Base-by-base conservation (phyloP, 2,797 vertebrate genomes). In the Cetoscarus ocellatus region DNA sequence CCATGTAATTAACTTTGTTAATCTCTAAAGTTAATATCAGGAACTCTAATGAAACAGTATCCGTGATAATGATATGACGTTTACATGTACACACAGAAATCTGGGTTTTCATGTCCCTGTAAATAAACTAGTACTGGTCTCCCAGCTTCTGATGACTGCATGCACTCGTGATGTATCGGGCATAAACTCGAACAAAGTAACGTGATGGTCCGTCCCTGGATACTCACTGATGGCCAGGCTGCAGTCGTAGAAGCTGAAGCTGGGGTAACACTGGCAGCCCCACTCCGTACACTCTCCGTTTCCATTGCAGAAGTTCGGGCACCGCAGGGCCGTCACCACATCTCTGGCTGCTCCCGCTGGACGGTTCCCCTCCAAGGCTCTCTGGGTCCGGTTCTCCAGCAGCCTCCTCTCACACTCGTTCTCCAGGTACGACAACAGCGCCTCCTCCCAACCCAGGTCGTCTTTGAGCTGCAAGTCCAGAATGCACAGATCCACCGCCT, bases 401-500 rank as follows among this genome's bases (percentile, higher is more conserved):
- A 95, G 77, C 78, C 84, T 91, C 49, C 94, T 89, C 89, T 96
- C 95, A 13, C 95, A 96, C 67, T 96, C 94, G 0, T 96, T 97
- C 83, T 96, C 95, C 83, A 96, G 83, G 73, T 95, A 94, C 0
- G 94, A 85, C 58, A 86, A 50, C 75, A 94, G 80, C 0, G 86
- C 90, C 38, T 88, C 88, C 58, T 84, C 93, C 95, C 93, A 94
- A 17, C 72, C 81, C 79, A 93, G 68, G 0, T 94, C 93, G 17
- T 96, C 94, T 84, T 96, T 96, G 39, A 95, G 88, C 80, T 95
- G 93, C 79, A 95, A 86, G 80, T 95, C 95, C 82, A 91, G 73
- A 42, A 96, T 78, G 74, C 94, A 94, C 15, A 95, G 92, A 43
- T 91, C 78, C 18, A 95, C 93, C 0, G 92, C 84, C 39, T 95